phyloP scores from a whole-genome alignment of 1,140 invertebrate species.

The Papilio aristodemus region DNA sequence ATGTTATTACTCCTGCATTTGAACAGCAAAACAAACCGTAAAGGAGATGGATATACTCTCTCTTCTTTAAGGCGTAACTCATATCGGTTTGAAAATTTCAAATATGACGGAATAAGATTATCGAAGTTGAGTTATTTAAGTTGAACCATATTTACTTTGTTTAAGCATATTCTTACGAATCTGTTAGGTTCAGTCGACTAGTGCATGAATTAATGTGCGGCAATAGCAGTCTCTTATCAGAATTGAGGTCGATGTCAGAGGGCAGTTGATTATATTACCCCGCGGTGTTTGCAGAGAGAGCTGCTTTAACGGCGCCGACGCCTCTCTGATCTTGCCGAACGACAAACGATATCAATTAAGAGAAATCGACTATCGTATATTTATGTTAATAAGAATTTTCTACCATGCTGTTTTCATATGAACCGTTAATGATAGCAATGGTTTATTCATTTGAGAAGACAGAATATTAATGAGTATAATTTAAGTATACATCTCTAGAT shows the following conservation, averaged over 20 bases:
- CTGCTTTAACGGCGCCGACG: conserved; percentile 52
- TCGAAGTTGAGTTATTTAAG: too few relatives aligned
- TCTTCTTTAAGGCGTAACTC: too few relatives aligned
- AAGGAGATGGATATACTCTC: too few relatives aligned
- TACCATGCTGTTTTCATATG: conserved; percentile 25
- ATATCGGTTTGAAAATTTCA: too few relatives aligned
- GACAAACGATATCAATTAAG: conserved; percentile 53
- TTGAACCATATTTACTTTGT: too few relatives aligned
- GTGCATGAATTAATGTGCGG: conserved; percentile 10
- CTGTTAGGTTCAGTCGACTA: background rate
- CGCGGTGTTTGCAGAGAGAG: conserved; percentile 53
- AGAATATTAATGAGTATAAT: conserved; percentile 2
- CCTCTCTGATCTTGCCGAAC: conserved; percentile 65
- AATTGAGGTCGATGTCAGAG: conserved; percentile 59
- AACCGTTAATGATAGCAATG: conserved; percentile 19
- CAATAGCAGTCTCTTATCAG: conserved; percentile 45
- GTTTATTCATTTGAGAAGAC: conserved; percentile 21
- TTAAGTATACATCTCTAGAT: background rate
- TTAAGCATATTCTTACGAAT: background rate
- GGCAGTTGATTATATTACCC: conserved; percentile 63
- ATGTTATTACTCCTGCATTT: too few relatives aligned
- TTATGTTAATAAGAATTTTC: conserved; percentile 41
- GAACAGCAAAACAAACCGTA: too few relatives aligned
- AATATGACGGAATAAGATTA: too few relatives aligned
- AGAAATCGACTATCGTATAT: conserved; percentile 44